Evolutionary conservation across 2,797 vertebrate genomes (phyloP).

Genomic region (Lutjanus campechanus): DNA sequence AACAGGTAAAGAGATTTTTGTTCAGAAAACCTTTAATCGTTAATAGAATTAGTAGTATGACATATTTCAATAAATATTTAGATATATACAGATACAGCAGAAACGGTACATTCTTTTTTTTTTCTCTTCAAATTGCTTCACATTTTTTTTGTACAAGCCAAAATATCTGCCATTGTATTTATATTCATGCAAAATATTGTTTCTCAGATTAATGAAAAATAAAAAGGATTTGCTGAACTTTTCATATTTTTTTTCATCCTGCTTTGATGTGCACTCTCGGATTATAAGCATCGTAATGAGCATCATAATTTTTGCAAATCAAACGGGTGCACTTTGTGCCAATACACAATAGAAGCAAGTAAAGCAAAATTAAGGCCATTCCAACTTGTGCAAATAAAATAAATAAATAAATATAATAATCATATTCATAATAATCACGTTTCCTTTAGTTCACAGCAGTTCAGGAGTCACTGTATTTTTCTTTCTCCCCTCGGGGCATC

Average conservation of each 20-base stretch:
- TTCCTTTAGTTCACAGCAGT: constrained; percentile 80
- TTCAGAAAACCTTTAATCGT: constrained; percentile 96
- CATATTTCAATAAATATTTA: constrained; percentile 98
- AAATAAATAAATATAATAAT: constrained; percentile 45
- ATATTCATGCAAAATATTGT: constrained; percentile 95
- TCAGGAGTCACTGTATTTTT: constrained; percentile 68
- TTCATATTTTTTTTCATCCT: constrained; percentile 70
- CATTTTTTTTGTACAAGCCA: constrained; percentile 93
- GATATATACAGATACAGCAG: constrained; percentile 97
- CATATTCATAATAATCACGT: constrained; percentile 48
- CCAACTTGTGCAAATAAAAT: constrained; percentile 87
- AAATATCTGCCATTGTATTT: constrained; percentile 93
- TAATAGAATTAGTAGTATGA: constrained; percentile 94
- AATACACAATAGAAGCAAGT: constrained; percentile 87
- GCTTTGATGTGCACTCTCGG: constrained; percentile 81
- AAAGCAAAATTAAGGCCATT: constrained; percentile 94
- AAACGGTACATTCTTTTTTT: constrained; percentile 97
- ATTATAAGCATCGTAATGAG: constrained; percentile 79
- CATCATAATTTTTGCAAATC: constrained; percentile 76
- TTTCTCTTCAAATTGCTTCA: constrained; percentile 90
- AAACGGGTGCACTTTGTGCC: constrained; percentile 92
- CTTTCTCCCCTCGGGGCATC: constrained; percentile 57
- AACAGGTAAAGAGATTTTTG: constrained; percentile 85
- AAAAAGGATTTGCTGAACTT: constrained; percentile 84
- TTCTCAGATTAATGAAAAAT: constrained; percentile 89